Conservation (phyloP, 2,797 vertebrate species). For the Cirrhinus molitorella region DNA sequence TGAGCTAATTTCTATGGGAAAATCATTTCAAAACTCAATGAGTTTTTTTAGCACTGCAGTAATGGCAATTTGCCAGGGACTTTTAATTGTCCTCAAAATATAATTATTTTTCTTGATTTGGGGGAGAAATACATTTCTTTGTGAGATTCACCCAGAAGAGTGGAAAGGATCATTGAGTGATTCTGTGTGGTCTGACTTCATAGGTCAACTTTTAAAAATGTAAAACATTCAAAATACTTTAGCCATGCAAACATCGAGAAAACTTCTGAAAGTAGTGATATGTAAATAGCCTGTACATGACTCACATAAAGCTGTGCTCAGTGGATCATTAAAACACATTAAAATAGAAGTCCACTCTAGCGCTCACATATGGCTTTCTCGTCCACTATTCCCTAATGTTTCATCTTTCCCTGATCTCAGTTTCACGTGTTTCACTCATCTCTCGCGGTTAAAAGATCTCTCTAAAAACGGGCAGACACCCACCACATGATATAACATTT, state of each 20-base stretch:
- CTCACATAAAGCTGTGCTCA: constrained; percentile 51
- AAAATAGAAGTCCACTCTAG: constrained; percentile 53
- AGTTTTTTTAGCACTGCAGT: too few relatives aligned
- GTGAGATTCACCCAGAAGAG: constrained; percentile 16
- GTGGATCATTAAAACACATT: constrained; percentile 27
- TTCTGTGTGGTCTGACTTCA: constrained; percentile 25
- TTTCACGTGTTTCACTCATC: neutral
- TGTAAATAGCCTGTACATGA: constrained; percentile 37
- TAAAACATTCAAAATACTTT: constrained; percentile 24
- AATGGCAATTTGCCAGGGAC: neutral
- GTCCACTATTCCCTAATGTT: neutral
- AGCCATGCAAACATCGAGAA: constrained; percentile 27
- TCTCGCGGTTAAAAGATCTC: neutral
- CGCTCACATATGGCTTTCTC: constrained; percentile 71
- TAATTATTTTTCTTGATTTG: neutral
- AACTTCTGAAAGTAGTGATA: constrained; percentile 28
- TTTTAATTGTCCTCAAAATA: neutral
- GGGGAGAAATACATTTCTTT: constrained; percentile 1
- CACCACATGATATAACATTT: neutral
- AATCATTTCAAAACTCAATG: too few relatives aligned
- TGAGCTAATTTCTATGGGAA: neutral
- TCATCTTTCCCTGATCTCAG: constrained; percentile 15
- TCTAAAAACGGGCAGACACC: neutral
- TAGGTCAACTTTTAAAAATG: constrained; percentile 3
- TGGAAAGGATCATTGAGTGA: neutral